Base-by-base conservation (phyloP, 2,113 vertebrate genomes). In the Noctilio leporinus region DNA sequence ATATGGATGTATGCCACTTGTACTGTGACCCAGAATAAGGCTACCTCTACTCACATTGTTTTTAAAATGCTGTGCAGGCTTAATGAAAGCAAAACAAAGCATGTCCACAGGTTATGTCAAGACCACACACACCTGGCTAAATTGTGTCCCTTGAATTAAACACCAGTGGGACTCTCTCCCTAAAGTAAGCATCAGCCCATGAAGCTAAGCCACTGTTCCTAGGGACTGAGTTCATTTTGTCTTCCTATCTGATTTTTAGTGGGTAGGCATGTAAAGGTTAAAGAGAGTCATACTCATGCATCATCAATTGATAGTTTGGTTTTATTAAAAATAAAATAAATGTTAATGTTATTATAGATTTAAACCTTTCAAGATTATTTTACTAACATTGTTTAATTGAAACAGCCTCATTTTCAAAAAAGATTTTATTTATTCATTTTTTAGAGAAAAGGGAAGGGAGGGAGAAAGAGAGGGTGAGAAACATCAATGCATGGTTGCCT, bases 241-340 rank as follows among this genome's bases (percentile, higher is more conserved):
- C 83, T 96, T 62, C 6, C 16, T 8, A 33, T 83, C 15, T 76
- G 35, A 35, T 47, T 59, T 86, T 76, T 90, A n/a, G 12, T 51
- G 38, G 70, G 2, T 51, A 4, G 35, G 47, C 81, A 3, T 57
- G 11, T 40, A 40, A 59, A 65, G 1, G 5, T 59, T 73, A 33
- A 15, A 33, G 20, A 19, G 5, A 59, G 33, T 87, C 4, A 16
- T 35, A 78, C 3, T 72, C 38, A 73, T 86, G 78, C 55, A n/a
- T 67, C 55, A 57, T 81, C 33, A 38, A 28, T 76, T 15, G 75
- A 28, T 77, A 1, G 11, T 53, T 24, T 75, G 7, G 5, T 55
- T 14, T 92, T 69, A 95, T 84, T 49, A 55, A 88, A 91, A 96
- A 89, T 53, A 59, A 82, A 15, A 53, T 12, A 80, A 57, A 76